Base-by-base conservation (phyloP, 2,797 vertebrate species). In the Stomatorhinus walkeri region DNA sequence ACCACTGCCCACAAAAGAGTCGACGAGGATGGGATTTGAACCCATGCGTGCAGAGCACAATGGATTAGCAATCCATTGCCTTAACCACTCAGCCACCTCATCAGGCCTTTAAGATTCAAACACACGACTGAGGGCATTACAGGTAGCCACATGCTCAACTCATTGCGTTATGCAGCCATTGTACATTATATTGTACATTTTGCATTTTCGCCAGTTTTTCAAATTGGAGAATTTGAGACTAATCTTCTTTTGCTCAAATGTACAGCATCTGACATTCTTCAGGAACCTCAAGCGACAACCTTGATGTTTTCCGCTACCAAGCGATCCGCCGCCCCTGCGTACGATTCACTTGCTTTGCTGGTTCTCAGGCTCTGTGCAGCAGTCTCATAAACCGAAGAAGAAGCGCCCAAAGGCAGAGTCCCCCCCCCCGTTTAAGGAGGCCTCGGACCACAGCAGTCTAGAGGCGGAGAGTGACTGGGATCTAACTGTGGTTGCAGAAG, bases 31-130 rank as follows among this genome's bases (percentile, higher is more conserved):
- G 96, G 95, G 95, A 96, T 96, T 96, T 95, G 95, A 96, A 97
- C 96, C 96, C 96, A 96, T 94, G 95, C 95, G 95, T 96, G 96
- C 96, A 96, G 95, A 96, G 96, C 96, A 96, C 96, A 97, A 96
- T 96, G 96, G 91, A 93, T 92, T 91, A 91, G 90, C 91, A 91
- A 90, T 93, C 91, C 91, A 92, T 92, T 91, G 90, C 91, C 91
- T 92, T 92, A 92, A 92, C 91, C 91, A 91, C 91, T 92, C 91
- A 90, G 91, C 91, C 91, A 92, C 91, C 91, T 91, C 90, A 90
- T 92, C 90, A 1, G 64, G 12, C 5, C 19, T 0, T n/a, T n/a
- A 12, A 7, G 54, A 2, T n/a, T 56, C 5, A n/a, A n/a, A 7
- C 54, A 56, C 19, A n/a, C 16, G 16, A n/a, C 19, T 56, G 19